A percentile compares a stretch with the other conserved stretches of the same genome.
Conservation (phyloP, 64 coral and sea anemone genomes). For the Porites lutea region DNA sequence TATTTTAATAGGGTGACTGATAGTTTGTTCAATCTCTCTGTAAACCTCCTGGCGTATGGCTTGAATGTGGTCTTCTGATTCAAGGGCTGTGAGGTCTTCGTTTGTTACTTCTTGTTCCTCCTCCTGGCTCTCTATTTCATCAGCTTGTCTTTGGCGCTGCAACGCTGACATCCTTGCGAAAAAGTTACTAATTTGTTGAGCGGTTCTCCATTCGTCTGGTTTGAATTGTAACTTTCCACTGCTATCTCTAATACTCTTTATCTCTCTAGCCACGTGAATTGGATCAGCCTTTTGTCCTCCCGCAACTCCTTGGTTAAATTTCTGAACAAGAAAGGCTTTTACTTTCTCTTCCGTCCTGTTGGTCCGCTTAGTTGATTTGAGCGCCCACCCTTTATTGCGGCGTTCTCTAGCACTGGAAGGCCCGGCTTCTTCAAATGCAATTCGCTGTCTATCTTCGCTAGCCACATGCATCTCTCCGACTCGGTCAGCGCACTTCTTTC, state of each 20-base stretch:
- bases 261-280: slow-evolving; percentile 41
- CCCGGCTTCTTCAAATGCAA: slow-evolving; percentile 29
- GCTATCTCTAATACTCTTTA: slow-evolving; percentile 18
- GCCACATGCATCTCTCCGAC: slow-evolving; percentile 57
- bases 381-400: slow-evolving; percentile 37
- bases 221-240: slow-evolving; percentile 17
- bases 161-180: slow-evolving; percentile 18
- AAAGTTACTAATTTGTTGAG: background rate
- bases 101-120: slow-evolving; percentile 15
- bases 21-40: slow-evolving; percentile 21
- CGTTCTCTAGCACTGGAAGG: background rate
- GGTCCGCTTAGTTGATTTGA: slow-evolving; percentile 36
- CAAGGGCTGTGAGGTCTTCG: slow-evolving; percentile 32
- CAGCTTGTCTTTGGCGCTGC: slow-evolving; percentile 21
- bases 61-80: background rate
- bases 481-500: slow-evolving; percentile 50
- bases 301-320: slow-evolving; percentile 32
- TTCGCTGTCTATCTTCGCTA: slow-evolving; percentile 7
- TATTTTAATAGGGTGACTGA: slow-evolving; percentile 22
- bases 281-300: slow-evolving; percentile 57
- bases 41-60: slow-evolving; percentile 15
- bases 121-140: background rate
- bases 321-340: slow-evolving; percentile 40
- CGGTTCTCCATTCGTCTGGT: slow-evolving; percentile 55
- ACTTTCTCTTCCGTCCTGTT: slow-evolving; percentile 38